Conservation (phyloP, 92 coral and sea anemone species). For the Umimayanthus chanpuru region DNA sequence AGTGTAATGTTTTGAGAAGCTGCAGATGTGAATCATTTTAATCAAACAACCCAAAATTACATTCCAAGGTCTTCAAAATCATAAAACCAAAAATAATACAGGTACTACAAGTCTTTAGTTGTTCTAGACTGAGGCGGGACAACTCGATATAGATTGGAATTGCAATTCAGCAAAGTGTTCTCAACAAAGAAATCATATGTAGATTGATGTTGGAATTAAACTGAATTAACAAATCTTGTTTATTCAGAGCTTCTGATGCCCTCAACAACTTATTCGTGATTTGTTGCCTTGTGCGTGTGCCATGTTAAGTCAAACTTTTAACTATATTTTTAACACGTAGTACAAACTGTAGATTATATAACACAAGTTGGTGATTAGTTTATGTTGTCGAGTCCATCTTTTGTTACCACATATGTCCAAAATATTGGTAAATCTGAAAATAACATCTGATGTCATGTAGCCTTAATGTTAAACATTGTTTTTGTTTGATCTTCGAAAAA, state of each 20-base stretch:
- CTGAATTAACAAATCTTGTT: neutral
- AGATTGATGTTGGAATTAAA: neutral
- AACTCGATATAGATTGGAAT: neutral
- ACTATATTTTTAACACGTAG: neutral
- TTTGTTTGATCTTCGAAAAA: neutral
- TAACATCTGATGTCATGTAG: neutral
- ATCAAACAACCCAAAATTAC: too few species aligned
- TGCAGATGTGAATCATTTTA: neutral
- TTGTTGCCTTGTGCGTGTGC: neutral
- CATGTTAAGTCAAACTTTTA: neutral
- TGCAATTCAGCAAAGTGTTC: neutral
- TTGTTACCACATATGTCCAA: neutral
- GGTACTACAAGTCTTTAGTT: neutral
- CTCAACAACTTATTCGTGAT: neutral
- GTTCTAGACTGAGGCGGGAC: neutral
- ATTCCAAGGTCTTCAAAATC: too few species aligned
- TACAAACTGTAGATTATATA: neutral
- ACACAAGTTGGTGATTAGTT: neutral
- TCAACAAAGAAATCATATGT: neutral
- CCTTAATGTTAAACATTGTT: neutral
- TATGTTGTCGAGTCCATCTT: neutral
- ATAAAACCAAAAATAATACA: too few species aligned
- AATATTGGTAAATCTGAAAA: neutral
- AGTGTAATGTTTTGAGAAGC: neutral
- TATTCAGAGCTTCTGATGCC: neutral